A percentile compares a stretch with the other conserved stretches of the same genome.
Evolutionary conservation across 2,888 invertebrate species (phyloP).

Genomic region (Yponomeuta sedellus): DNA sequence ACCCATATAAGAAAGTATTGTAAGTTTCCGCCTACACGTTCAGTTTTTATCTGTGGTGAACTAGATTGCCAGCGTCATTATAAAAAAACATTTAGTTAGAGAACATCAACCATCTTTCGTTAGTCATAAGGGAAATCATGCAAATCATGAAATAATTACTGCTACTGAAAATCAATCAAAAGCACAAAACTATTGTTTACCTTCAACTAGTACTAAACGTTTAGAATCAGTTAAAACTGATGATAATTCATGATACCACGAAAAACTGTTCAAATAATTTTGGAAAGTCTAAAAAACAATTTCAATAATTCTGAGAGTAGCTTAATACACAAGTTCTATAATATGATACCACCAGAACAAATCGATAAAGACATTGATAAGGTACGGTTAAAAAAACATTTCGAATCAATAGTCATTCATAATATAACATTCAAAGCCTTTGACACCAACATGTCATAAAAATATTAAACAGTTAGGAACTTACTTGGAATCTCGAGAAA

Average conservation of each 20-base stretch:
- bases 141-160: no score
- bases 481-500: conserved; percentile 16
- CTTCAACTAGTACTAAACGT: no score
- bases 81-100: not conserved
- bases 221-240: no score
- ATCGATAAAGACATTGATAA: not conserved
- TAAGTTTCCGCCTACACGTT: not conserved
- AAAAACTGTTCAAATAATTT: conserved; percentile 12
- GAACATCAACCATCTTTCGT: not conserved
- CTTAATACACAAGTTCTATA: no score
- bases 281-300: conserved; percentile 18
- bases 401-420: not conserved
- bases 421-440: no score
- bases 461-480: conserved; percentile 14
- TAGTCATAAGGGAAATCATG: not conserved
- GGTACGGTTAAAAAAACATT: no score
- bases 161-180: no score
- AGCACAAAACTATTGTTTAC: no score
- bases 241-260: conserved; percentile 14
- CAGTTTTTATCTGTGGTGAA: not conserved
- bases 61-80: not conserved
- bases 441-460: conserved; percentile 12
- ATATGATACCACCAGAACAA: no score
- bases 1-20: conserved; percentile 10
- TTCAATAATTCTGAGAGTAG: no score